phyloP scores from a whole-genome alignment of 1,140 invertebrate species.

The Zaprionus taronus region DNA sequence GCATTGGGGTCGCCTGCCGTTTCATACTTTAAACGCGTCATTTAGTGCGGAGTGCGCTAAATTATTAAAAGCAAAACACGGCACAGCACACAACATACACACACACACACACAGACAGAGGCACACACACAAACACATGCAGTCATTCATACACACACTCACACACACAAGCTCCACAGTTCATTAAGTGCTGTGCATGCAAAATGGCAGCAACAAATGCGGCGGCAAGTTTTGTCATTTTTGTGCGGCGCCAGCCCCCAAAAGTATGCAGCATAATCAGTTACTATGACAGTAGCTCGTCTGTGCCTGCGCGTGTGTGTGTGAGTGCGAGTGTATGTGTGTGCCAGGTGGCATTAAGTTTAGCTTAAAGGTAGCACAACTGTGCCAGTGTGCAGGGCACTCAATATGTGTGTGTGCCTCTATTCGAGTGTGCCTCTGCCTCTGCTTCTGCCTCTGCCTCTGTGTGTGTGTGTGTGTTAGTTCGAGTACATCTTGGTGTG shows the following conservation, averaged over 20 bases:
- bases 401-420: constrained; percentile 31
- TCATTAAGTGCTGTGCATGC: constrained; percentile 77
- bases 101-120: constrained; percentile 15
- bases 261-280: constrained; percentile 75
- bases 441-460: neutral
- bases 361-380: constrained; percentile 3
- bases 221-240: constrained; percentile 69
- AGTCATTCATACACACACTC: neutral
- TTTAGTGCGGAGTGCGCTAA: constrained; percentile 69
- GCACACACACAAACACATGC: constrained; percentile 24
- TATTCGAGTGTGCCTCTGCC: constrained; percentile 23
- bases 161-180: constrained; percentile 37
- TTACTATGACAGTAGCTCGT: constrained; percentile 21
- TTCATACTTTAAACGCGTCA: constrained; percentile 76
- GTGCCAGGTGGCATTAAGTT: constrained; percentile 39
- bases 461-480: constrained; percentile 24
- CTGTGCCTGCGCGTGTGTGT: constrained; percentile 12
- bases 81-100: constrained; percentile 41
- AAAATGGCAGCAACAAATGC: constrained; percentile 73
- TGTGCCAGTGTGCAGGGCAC: constrained; percentile 33
- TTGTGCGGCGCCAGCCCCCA: constrained; percentile 34
- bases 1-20: constrained; percentile 72
- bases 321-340: constrained; percentile 31
- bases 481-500: constrained; percentile 24
- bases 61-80: constrained; percentile 76